Evolutionary conservation across 2,113 vertebrate genomes (phyloP).

Genomic region (Choloepus hoffmanni): DNA sequence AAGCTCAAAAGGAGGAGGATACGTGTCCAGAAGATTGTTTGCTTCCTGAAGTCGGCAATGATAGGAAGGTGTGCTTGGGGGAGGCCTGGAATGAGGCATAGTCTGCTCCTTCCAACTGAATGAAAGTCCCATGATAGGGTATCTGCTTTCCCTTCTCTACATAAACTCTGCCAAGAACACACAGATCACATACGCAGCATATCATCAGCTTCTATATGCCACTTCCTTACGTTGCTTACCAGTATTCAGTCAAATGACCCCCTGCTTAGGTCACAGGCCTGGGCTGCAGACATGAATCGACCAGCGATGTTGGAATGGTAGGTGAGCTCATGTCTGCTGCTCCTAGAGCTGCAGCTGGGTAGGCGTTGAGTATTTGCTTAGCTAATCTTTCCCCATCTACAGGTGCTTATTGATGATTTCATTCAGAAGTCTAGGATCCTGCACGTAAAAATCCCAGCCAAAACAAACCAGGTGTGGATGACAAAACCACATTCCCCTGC

Average conservation of each 20-base stretch:
- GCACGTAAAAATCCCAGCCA: constrained; percentile 47
- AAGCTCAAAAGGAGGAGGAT: background rate
- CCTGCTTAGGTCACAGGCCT: background rate
- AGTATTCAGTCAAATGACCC: background rate
- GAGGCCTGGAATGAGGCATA: background rate
- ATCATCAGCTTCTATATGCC: background rate
- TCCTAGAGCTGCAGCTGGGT: background rate
- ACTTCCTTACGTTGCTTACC: background rate
- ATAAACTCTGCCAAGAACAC: background rate
- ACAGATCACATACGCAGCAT: background rate
- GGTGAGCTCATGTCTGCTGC: constrained; percentile 68
- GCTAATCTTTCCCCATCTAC: constrained; percentile 61
- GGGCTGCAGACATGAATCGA: background rate
- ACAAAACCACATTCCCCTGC: background rate
- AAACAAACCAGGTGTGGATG: constrained; percentile 43
- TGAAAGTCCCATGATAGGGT: background rate
- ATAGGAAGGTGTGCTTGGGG: background rate
- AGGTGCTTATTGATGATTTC: constrained; percentile 66
- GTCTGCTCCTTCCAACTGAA: background rate
- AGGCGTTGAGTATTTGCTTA: constrained; percentile 59
- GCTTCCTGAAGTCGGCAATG: background rate
- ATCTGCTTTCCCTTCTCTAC: background rate
- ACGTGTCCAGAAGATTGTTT: background rate
- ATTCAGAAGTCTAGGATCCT: constrained; percentile 49
- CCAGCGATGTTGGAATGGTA: background rate